Conservation (phyloP, 2,113 vertebrate genomes). For the Chaenogobius annularis region DNA sequence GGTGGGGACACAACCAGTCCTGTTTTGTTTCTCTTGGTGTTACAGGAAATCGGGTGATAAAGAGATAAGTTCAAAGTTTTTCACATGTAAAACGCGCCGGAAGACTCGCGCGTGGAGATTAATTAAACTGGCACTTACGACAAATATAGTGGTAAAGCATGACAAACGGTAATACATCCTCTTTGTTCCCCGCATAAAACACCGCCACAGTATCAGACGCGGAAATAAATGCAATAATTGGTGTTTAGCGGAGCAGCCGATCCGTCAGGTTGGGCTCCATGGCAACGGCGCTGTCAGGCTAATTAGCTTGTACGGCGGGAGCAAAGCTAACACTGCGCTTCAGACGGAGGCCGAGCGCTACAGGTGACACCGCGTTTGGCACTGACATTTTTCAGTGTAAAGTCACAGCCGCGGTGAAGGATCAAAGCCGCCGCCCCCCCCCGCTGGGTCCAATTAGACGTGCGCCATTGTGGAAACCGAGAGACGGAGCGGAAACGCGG, state of each 20-base stretch:
- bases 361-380: slow-evolving; percentile 98
- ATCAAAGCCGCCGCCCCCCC: slow-evolving; percentile 98
- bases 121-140: slow-evolving; percentile 36
- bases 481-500: slow-evolving; percentile 24
- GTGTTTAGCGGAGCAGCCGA: slow-evolving; percentile 75
- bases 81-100: slow-evolving; percentile 3
- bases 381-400: slow-evolving; percentile 99
- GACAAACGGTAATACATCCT: slow-evolving; percentile 3
- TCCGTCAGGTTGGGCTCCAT: slow-evolving; percentile 78
- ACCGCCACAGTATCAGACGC: slow-evolving; percentile 9
- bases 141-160: slow-evolving; percentile 22
- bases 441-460: slow-evolving; percentile 99
- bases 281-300: slow-evolving; percentile 89
- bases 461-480: slow-evolving; percentile 80
- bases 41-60: slow-evolving; percentile 40
- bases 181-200: slow-evolving; percentile 8
- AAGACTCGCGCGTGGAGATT: slow-evolving; percentile 17
- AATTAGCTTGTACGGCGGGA: slow-evolving; percentile 95
- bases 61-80: slow-evolving; percentile 47
- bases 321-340: slow-evolving; percentile 90
- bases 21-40: slow-evolving; percentile 38
- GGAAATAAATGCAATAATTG: slow-evolving; percentile 57
- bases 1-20: slow-evolving; percentile 59
- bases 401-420: slow-evolving; percentile 83
- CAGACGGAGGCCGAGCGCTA: slow-evolving; percentile 94